A percentile compares a stretch with the other conserved stretches of the same genome.
Conservation (phyloP, 2,113 vertebrate genomes). For the Megaceryle maxima region DNA sequence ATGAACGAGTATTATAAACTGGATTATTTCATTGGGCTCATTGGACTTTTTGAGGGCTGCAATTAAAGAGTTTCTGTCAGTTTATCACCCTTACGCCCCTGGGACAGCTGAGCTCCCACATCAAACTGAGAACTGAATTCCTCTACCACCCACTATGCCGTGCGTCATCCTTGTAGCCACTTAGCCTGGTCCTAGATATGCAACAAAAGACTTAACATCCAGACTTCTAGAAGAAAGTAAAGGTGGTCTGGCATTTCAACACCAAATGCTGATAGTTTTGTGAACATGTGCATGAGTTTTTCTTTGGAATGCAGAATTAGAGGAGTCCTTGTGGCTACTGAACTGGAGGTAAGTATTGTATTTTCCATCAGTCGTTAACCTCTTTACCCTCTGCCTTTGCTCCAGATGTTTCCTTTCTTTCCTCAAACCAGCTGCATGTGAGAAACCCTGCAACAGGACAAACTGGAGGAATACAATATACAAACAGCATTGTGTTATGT, state of each 20-base stretch:
- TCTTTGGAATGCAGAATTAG: not conserved
- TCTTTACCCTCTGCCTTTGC: constrained; percentile 33
- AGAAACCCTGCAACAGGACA: not conserved
- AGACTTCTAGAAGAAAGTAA: not conserved
- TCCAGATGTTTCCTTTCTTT: constrained; percentile 65
- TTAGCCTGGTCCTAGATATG: not conserved
- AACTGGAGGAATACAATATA: not conserved
- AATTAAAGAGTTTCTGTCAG: not conserved
- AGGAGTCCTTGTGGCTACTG: constrained; percentile 9
- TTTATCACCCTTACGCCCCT: not conserved
- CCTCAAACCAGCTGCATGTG: not conserved
- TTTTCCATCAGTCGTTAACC: constrained; percentile 32
- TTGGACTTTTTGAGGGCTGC: rapidly evolving
- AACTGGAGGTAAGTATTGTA: not conserved
- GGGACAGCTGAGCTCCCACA: not conserved
- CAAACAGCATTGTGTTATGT: not conserved
- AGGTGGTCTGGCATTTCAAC: not conserved
- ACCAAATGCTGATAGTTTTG: not conserved
- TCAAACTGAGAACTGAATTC: not conserved
- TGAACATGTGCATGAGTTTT: not conserved
- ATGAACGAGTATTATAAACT: not conserved
- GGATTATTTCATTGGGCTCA: not conserved
- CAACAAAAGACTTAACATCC: not conserved
- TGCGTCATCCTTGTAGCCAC: not conserved
- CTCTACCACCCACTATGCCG: not conserved